phyloP scores from a whole-genome alignment of 2,888 invertebrate species.

The Elegia similella region DNA sequence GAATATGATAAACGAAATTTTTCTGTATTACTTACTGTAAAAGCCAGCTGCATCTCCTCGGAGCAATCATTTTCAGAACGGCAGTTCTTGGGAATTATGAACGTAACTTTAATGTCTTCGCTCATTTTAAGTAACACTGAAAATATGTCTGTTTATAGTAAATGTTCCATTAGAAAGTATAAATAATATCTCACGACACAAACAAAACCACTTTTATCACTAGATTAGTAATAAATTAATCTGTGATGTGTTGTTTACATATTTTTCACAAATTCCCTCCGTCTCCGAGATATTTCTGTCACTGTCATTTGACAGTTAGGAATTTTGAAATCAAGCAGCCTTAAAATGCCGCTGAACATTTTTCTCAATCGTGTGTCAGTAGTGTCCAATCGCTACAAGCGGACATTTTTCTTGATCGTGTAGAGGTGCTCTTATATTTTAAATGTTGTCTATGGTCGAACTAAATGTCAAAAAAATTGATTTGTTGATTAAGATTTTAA shows the following conservation, averaged over 20 bases:
- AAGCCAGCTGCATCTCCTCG: constrained; percentile 83
- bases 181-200: neutral
- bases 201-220: no score
- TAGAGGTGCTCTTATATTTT: neutral
- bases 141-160: neutral
- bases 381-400: neutral
- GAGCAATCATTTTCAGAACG: constrained; percentile 76
- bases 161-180: neutral
- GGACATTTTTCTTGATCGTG: neutral
- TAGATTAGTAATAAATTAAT: no score
- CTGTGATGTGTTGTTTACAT: neutral
- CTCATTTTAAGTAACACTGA: constrained; percentile 34
- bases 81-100: constrained; percentile 78
- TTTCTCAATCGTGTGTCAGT: no score
- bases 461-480: neutral
- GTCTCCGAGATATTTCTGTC: neutral
- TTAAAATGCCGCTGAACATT: neutral
- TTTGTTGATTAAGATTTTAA: neutral
- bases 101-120: constrained; percentile 69
- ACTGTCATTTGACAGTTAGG: neutral
- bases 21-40: constrained; percentile 69
- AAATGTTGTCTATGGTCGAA: neutral
- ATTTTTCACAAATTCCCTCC: neutral
- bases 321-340: neutral
- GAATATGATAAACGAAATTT: constrained; percentile 8